Evolutionary conservation across 1,140 invertebrate genomes (phyloP).

Genomic region (Achatina immaculata): DNA sequence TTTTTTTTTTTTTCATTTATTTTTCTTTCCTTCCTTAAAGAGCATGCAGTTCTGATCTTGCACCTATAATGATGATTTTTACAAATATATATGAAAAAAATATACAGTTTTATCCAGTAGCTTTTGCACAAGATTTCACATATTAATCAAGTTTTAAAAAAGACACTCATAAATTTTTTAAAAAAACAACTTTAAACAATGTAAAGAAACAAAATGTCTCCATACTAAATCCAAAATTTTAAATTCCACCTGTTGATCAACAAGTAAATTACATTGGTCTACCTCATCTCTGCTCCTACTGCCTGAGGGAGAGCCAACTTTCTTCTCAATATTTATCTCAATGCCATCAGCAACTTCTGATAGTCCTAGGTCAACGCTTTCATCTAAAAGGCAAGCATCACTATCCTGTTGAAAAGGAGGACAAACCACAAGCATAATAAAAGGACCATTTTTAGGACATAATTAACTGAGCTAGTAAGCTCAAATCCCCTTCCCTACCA

Average conservation of each 20-base stretch:
- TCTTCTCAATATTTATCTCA: background rate
- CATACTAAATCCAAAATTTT: background rate
- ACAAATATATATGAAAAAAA: too few species aligned
- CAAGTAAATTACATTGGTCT: background rate
- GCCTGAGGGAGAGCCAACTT: background rate
- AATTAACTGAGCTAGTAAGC: background rate
- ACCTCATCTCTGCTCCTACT: background rate
- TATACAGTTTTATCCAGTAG: too few species aligned
- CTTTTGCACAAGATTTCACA: too few species aligned
- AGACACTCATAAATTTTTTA: too few species aligned
- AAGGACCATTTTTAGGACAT: background rate
- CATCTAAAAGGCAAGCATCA: background rate
- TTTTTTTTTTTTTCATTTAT: too few species aligned
- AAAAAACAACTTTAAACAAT: too few species aligned
- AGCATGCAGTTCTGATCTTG: too few species aligned
- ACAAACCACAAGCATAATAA: constrained; percentile 1
- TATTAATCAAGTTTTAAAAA: too few species aligned
- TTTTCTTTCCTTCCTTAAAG: too few species aligned
- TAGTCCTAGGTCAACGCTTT: constrained; percentile 21
- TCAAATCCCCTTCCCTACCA: too few species aligned
- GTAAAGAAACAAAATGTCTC: too few species aligned
- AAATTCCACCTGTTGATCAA: background rate
- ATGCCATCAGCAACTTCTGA: constrained; percentile 5
- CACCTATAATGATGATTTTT: too few species aligned
- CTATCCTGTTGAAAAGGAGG: constrained; percentile 18